phyloP scores from a whole-genome alignment of 2,797 vertebrate species.

The Siniperca obscura region DNA sequence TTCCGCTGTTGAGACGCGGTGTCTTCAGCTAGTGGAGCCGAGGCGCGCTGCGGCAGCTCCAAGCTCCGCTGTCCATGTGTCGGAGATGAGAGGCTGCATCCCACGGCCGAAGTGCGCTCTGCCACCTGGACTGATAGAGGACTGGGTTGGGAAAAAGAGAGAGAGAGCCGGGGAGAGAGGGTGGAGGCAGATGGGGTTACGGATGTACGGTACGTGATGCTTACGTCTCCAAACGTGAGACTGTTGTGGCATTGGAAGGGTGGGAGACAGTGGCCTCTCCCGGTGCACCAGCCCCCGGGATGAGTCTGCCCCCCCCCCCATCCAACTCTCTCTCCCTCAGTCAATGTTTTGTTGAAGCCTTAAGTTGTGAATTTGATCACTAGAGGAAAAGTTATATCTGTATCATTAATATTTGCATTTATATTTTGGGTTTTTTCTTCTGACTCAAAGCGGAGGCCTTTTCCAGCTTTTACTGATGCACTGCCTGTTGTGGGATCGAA shows the following conservation, averaged over 20 bases:
- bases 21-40: slow-evolving; percentile 79
- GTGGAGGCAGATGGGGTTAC: slow-evolving; percentile 57
- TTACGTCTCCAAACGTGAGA: slow-evolving; percentile 85
- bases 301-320: slow-evolving; percentile 36
- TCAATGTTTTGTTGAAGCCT: background rate
- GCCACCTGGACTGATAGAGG: slow-evolving; percentile 84
- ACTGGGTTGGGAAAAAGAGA: slow-evolving; percentile 37
- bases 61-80: slow-evolving; percentile 83
- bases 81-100: slow-evolving; percentile 87
- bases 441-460: background rate
- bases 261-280: slow-evolving; percentile 75
- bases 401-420: background rate
- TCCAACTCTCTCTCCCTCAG: background rate
- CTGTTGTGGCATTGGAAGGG: slow-evolving; percentile 85
- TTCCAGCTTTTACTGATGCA: background rate
- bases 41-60: slow-evolving; percentile 82
- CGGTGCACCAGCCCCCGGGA: slow-evolving; percentile 77
- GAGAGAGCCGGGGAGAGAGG: slow-evolving; percentile 10
- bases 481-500: background rate
- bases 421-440: background rate
- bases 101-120: slow-evolving; percentile 85
- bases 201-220: slow-evolving; percentile 80
- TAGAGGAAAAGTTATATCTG: background rate
- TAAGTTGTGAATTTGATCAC: background rate
- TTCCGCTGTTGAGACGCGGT: slow-evolving; percentile 62